Conservation (phyloP, 2,888 invertebrate genomes). For the Scaptomyza tumidula region DNA sequence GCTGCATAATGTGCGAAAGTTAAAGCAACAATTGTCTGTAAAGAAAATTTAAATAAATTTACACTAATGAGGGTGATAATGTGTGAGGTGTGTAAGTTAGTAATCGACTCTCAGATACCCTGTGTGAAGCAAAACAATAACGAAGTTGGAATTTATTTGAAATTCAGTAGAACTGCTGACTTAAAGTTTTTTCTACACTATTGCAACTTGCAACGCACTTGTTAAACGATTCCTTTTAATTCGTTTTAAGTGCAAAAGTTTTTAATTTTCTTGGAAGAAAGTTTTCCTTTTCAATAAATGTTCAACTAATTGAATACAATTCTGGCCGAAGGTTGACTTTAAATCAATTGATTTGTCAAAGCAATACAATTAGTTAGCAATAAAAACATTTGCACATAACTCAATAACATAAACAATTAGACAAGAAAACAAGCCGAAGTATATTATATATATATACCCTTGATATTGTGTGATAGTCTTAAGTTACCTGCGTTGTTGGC, state of each 20-base stretch:
- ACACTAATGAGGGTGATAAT: neutral
- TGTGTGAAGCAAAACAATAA: too few species aligned
- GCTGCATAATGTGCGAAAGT: constrained; percentile 96
- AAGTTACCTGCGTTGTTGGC: constrained; percentile 88
- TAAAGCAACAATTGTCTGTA: constrained; percentile 93
- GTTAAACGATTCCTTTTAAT: too few species aligned
- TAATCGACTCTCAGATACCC: too few species aligned
- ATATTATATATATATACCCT: neutral
- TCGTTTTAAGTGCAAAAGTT: constrained; percentile 3
- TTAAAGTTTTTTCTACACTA: too few species aligned
- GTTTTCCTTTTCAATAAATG: constrained; percentile 7
- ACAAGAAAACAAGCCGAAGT: constrained; percentile 10
- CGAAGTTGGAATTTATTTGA: too few species aligned
- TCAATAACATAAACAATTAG: constrained; percentile 28
- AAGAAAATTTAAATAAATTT: neutral
- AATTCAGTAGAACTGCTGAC: too few species aligned
- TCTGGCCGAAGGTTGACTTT: constrained; percentile 41
- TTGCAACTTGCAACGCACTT: too few species aligned
- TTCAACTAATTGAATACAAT: constrained; percentile 51
- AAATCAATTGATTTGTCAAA: constrained; percentile 48
- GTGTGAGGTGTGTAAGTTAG: too few species aligned
- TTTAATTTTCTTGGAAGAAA: constrained; percentile 39
- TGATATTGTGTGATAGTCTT: neutral
- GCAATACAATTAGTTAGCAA: constrained; percentile 25
- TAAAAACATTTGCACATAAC: constrained; percentile 8